Base-by-base conservation (phyloP, 2,797 vertebrate genomes). In the Arnoldichthys spilopterus region DNA sequence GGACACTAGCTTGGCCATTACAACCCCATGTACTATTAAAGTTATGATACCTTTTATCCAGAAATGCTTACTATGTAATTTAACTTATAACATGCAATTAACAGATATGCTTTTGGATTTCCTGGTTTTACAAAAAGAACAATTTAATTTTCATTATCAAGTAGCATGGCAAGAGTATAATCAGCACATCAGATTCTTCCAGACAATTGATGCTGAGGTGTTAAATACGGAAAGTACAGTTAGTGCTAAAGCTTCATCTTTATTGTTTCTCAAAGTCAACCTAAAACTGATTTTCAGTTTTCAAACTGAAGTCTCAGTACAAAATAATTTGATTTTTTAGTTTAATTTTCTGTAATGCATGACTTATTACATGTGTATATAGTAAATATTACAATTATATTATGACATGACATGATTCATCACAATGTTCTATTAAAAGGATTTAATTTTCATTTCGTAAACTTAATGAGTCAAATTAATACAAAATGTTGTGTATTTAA, bases 151-250 rank as follows among this genome's bases (percentile, higher is more conserved):
- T 32, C 15, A 61, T 53, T 51, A 72, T 62, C 20, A 80, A 12
- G 37, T 51, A 18, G 49, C n/a, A 72, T 40, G 18, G 22, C 40
- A 16, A 76, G 68, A 63, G 47, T 74, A 26, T 18, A 70, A 74
- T 75, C 67, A 82, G 24, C 81, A 61, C 30, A 4, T 79, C 20
- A 53, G 67, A 59, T 75, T 61, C 49, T 71, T 59, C 59, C 72
- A 72, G 37, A 61, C 15, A 47, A 49, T 61, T 59, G 54, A 71
- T 34, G 40, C 58, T 73, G 43, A 51, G 61, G 47, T 58, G n/a
- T 4, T 81, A n/a, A n/a, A n/a, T n/a, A n/a, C n/a, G n/a, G n/a
- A n/a, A n/a, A n/a, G n/a, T 5, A 62, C 15, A 8, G 58, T 61
- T 2, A 26, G 26, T 61, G 28, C 12, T 61, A 15, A 59, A 59